A percentile compares a stretch with the other conserved stretches of the same genome.
These are phyloP conservation scores for Rousettus madagascariensis DNA, from an alignment of 2,797 vertebrate genomes.

Conservation along the genomic window DNA sequence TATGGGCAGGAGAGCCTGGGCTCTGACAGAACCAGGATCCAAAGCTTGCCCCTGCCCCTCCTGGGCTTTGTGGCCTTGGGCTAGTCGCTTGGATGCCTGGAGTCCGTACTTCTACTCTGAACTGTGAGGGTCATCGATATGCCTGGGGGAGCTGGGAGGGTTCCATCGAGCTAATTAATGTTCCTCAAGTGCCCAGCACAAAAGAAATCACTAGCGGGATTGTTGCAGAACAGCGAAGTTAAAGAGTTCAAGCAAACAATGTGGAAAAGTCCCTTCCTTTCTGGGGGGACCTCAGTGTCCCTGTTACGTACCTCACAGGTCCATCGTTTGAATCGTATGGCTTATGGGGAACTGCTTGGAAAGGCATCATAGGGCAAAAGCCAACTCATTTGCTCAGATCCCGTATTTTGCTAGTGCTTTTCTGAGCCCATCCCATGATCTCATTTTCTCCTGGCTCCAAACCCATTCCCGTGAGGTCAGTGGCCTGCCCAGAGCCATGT, in stretches of 20 bases:
- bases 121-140: accelerated
- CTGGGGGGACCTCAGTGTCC: not conserved
- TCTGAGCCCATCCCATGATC: not conserved
- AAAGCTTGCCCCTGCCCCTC: not conserved
- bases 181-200: not conserved
- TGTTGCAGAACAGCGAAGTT: not conserved
- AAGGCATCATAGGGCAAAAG: not conserved
- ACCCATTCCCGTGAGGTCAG: not conserved
- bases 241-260: not conserved
- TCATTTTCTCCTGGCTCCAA: not conserved
- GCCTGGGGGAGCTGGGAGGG: not conserved
- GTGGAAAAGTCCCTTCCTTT: not conserved
- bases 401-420: not conserved
- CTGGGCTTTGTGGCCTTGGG: not conserved
- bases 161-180: accelerated
- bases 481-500: not conserved
- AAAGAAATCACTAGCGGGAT: not conserved
- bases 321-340: not conserved
- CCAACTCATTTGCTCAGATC: not conserved
- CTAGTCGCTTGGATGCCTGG: not conserved
- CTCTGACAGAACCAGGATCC: not conserved
- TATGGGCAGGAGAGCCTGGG: not conserved
- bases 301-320: not conserved
- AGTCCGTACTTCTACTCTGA: not conserved
- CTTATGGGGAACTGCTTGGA: not conserved